phyloP scores from a whole-genome alignment of 1,140 invertebrate genomes.

The Drosophila cardini region DNA sequence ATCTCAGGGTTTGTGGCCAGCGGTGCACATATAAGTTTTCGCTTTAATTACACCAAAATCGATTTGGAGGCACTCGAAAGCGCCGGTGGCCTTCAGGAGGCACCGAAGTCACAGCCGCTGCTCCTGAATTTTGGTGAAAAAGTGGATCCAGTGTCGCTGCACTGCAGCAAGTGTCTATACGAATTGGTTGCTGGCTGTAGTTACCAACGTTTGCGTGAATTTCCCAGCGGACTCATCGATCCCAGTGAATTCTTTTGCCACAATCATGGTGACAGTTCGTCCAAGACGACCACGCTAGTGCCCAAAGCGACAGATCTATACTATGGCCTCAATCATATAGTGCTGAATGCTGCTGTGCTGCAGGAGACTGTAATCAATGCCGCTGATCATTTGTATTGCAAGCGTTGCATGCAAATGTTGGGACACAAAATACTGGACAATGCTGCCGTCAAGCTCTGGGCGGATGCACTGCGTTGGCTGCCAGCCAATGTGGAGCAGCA shows the following conservation, averaged over 20 bases:
- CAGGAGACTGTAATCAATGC: slow-evolving; percentile 21
- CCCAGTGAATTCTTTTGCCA: slow-evolving; percentile 79
- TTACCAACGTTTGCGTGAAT: slow-evolving; percentile 64
- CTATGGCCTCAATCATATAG: slow-evolving; percentile 72
- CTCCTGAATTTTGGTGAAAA: slow-evolving; percentile 34
- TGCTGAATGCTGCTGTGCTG: slow-evolving; percentile 43
- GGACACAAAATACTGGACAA: slow-evolving; percentile 53
- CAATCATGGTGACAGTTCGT: slow-evolving; percentile 30
- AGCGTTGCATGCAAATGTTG: slow-evolving; percentile 64
- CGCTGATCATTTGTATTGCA: slow-evolving; percentile 62
- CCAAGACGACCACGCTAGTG: slow-evolving; percentile 35
- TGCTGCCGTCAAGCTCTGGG: slow-evolving; percentile 67
- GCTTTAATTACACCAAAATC: slow-evolving; percentile 62
- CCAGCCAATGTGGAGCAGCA: neutral
- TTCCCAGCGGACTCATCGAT: slow-evolving; percentile 70
- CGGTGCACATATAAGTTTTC: slow-evolving; percentile 54
- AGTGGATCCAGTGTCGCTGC: slow-evolving; percentile 22
- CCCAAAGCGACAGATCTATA: slow-evolving; percentile 57
- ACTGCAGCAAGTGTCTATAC: slow-evolving; percentile 43
- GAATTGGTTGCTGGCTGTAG: slow-evolving; percentile 28
- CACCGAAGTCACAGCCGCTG: slow-evolving; percentile 27
- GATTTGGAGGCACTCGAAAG: slow-evolving; percentile 48
- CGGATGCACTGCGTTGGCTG: slow-evolving; percentile 58
- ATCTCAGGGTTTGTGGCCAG: slow-evolving; percentile 47
- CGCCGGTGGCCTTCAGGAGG: slow-evolving; percentile 11